Conservation (phyloP, 1,140 invertebrate genomes). For the Lepidurus arcticus region DNA sequence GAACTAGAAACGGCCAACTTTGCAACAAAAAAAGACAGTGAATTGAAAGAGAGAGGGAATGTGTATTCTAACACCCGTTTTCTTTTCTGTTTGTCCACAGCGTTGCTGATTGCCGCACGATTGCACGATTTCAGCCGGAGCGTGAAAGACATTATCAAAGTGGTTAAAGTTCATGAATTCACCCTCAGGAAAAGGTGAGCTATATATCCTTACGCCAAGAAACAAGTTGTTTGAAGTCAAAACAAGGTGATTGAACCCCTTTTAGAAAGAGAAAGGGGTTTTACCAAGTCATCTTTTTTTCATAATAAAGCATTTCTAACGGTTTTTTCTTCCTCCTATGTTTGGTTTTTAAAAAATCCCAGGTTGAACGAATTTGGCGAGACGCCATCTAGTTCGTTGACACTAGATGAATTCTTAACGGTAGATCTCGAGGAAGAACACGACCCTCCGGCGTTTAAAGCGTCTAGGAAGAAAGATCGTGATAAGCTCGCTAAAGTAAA, state of each 20-base stretch:
- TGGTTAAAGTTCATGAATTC: slow-evolving; percentile 92
- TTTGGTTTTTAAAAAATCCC: slow-evolving; percentile 2
- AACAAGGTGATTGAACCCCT: too few species aligned
- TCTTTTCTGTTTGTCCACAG: slow-evolving; percentile 51
- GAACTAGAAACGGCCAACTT: background rate
- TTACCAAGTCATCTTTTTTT: too few species aligned
- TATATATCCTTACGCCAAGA: background rate
- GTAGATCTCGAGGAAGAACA: slow-evolving; percentile 95
- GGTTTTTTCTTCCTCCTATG: too few species aligned
- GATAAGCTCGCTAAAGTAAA: slow-evolving; percentile 61
- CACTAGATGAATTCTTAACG: slow-evolving; percentile 93
- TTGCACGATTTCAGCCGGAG: slow-evolving; percentile 86
- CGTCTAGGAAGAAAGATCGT: slow-evolving; percentile 76
- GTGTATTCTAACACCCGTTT: slow-evolving; percentile 21
- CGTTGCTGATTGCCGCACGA: slow-evolving; percentile 84
- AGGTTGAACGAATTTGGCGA: slow-evolving; percentile 91
- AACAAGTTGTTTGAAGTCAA: background rate
- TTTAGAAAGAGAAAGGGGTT: too few species aligned
- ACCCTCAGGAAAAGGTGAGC: slow-evolving; percentile 78
- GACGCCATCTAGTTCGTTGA: slow-evolving; percentile 82
- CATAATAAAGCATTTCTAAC: too few species aligned
- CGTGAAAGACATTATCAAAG: slow-evolving; percentile 82
- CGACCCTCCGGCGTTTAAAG: slow-evolving; percentile 91
- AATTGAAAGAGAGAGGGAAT: background rate
- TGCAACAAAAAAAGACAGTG: background rate